phyloP scores from a whole-genome alignment of 2,113 vertebrate genomes.

The Excalfactoria chinensis region DNA sequence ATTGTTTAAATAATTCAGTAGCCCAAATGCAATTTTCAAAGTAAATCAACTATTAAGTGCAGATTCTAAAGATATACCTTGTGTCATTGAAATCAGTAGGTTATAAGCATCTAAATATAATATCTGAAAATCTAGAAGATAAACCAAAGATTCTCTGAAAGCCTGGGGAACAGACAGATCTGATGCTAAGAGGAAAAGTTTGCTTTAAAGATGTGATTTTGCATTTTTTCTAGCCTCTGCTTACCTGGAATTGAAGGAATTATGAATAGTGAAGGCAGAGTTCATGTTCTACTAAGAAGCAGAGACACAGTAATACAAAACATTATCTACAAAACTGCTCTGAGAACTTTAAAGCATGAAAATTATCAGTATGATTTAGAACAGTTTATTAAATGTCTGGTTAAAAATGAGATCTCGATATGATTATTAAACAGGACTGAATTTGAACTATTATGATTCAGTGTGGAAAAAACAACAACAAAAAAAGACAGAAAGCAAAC shows the following conservation, averaged over 20 bases:
- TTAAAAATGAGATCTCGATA: conserved; percentile 59
- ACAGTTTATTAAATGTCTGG: conserved; percentile 40
- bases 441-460: conserved; percentile 46
- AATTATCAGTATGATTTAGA: conserved; percentile 48
- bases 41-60: neutral
- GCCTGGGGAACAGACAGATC: neutral
- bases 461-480: neutral
- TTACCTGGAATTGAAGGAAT: neutral
- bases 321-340: neutral
- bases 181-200: neutral
- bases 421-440: conserved; percentile 35
- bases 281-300: neutral
- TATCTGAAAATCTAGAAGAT: neutral
- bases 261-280: neutral
- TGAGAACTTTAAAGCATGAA: neutral
- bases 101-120: neutral
- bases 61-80: neutral
- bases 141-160: neutral
- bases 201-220: neutral
- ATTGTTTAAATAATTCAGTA: conserved; percentile 1
- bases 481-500: neutral
- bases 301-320: neutral
- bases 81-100: neutral
- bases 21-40: neutral
- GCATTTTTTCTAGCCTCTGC: neutral